These are phyloP conservation scores for Myodes glareolus DNA, from an alignment of 2,113 vertebrate species.

Conservation along the genomic window DNA sequence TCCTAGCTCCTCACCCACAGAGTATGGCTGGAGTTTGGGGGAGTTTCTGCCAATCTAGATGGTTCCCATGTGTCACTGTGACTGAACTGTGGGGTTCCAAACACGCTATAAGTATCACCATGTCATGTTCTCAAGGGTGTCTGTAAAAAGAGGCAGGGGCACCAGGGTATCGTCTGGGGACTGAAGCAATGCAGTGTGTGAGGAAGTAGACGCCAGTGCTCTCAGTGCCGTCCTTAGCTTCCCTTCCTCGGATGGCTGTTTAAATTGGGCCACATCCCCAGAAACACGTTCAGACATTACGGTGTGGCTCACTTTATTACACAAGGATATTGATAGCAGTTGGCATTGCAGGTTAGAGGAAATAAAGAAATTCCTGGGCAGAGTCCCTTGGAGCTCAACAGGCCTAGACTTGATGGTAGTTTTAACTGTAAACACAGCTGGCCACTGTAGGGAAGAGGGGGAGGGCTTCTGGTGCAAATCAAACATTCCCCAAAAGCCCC, in stretches of 20 bases:
- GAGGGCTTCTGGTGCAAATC: background rate
- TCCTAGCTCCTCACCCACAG: background rate
- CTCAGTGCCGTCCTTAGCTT: fast-evolving
- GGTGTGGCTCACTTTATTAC: fast-evolving
- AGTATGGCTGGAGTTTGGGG: background rate
- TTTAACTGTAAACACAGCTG: background rate
- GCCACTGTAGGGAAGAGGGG: background rate
- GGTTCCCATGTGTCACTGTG: background rate
- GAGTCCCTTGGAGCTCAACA: no score
- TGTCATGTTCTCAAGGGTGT: background rate
- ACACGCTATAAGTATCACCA: fast-evolving
- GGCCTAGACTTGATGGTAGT: background rate
- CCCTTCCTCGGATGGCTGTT: background rate
- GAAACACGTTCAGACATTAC: fast-evolving
- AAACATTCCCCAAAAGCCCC: background rate
- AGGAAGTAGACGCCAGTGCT: fast-evolving
- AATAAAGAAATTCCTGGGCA: background rate
- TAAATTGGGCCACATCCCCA: background rate
- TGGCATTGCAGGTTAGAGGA: fast-evolving
- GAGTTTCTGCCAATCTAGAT: background rate
- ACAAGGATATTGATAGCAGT: no score
- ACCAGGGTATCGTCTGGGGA: background rate
- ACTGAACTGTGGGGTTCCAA: background rate
- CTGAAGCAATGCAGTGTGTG: fast-evolving
- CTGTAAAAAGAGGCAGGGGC: background rate